phyloP scores from a whole-genome alignment of 2,888 invertebrate genomes.

The Melanophora roralis region DNA sequence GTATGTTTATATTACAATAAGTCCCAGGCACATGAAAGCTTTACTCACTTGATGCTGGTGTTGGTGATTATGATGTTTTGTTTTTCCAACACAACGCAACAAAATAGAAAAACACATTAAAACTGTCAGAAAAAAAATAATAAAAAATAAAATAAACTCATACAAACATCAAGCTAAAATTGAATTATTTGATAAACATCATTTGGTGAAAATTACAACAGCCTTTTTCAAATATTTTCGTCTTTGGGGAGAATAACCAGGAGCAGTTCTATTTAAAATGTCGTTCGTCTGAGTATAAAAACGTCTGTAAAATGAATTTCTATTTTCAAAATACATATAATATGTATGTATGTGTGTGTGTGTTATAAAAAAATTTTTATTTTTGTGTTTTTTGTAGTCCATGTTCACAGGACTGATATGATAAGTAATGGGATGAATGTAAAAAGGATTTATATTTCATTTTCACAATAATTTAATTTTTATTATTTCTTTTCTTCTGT shows the following conservation, averaged over 20 bases:
- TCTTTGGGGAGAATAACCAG: slow-evolving; percentile 20
- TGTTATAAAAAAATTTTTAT: not conserved
- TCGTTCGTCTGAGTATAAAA: slow-evolving; percentile 31
- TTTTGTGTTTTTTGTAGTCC: not conserved
- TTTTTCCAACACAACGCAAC: not conserved
- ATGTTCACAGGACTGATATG: not conserved
- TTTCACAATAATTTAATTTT: slow-evolving; percentile 26
- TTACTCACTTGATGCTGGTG: not conserved
- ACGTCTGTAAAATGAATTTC: slow-evolving; percentile 60
- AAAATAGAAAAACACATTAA: not conserved
- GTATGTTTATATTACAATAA: slow-evolving; percentile 1
- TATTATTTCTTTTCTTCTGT: slow-evolving; percentile 1
- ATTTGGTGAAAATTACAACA: slow-evolving; percentile 71
- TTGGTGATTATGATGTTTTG: slow-evolving; percentile 22
- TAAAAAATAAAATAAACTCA: not conserved
- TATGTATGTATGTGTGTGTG: not conserved
- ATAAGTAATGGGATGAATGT: slow-evolving; percentile 19
- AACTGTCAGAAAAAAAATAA: not conserved
- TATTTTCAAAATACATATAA: too few relatives aligned
- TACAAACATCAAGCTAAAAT: slow-evolving; percentile 66
- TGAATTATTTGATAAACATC: slow-evolving; percentile 76
- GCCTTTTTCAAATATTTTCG: slow-evolving; percentile 29
- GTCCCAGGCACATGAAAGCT: slow-evolving; percentile 20
- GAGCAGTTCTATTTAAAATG: slow-evolving; percentile 16
- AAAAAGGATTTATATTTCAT: slow-evolving; percentile 25